Evolutionary conservation across 2,113 vertebrate genomes (phyloP), one percentile per base, ranked within the genome.

Genomic region (Pao palembangensis): DNA sequence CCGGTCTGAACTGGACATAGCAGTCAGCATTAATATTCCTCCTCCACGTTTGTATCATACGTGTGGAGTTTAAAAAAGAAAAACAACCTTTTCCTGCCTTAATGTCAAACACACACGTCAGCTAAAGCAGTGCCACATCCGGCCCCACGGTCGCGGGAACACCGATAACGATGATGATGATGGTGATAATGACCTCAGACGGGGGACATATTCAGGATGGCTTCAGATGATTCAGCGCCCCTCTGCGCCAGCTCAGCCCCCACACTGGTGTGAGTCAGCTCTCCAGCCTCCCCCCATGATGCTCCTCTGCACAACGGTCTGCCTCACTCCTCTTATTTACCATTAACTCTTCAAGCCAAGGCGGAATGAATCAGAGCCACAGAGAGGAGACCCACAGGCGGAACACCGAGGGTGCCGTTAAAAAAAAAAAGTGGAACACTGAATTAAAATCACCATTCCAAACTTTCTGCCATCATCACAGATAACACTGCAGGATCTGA

Each of bases 201-300:
- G 58, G 63, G 85, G 83, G 80, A 85, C 80, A 83, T 81, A 65
- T 82, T 87, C 73, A 80, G 83, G 84, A 83, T 81, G 62, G 53
- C 61, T 67, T 50, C 55, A 51, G 79, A 80, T 89, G 84, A 87
- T 85, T 87, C 79, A 74, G 72, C 67, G 69, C 56, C 71, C 74
- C 73, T 42, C 57, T 71, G 70, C n/a, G 43, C 64, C 67, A 57
- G 50, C 14, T 12, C 38, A 71, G 64, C 81, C 69, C 75, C 79
- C 76, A 78, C 80, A 48, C 52, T 1, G 51, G 52, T 46, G 62
- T 87, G 83, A 86, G 61, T 89, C 88, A 87, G 79, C 71, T 51
- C 67, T 55, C 58, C 69, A 55, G 16, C 71, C 31, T 17, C 50
- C 46, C 64, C 52, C 28, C 61, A 55, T 23, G 25, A 51, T 20